Evolutionary conservation across 2,797 vertebrate genomes (phyloP).

Genomic region (Sebastolobus altivelis): DNA sequence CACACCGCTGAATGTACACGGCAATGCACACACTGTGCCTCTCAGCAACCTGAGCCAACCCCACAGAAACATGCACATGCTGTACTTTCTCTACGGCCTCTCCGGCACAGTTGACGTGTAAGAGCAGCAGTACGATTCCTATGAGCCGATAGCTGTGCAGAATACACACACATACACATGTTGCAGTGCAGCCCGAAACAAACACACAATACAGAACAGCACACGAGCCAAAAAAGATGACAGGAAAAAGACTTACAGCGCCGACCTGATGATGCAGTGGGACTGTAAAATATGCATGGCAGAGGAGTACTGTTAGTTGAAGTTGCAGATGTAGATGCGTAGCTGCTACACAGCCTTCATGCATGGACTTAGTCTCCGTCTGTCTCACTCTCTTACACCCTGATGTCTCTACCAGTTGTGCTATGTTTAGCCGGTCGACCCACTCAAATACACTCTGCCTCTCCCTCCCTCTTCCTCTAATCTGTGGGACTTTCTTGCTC

Average conservation of each 20-base stretch:
- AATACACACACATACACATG: neutral
- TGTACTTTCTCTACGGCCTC: slow-evolving; percentile 12
- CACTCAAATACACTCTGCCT: slow-evolving; percentile 42
- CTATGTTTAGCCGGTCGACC: slow-evolving; percentile 69
- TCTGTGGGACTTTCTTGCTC: slow-evolving; percentile 28
- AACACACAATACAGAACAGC: neutral
- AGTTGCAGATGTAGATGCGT: slow-evolving; percentile 38
- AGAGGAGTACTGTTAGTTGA: slow-evolving; percentile 30
- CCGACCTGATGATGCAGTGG: slow-evolving; percentile 77
- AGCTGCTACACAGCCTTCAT: slow-evolving; percentile 22
- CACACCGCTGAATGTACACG: slow-evolving; percentile 33
- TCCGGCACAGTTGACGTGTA: neutral
- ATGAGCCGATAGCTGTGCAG: neutral
- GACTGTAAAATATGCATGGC: slow-evolving; percentile 80
- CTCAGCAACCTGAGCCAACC: slow-evolving; percentile 46
- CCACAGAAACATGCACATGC: slow-evolving; percentile 22
- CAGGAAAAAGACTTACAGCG: slow-evolving; percentile 38
- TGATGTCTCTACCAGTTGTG: slow-evolving; percentile 43
- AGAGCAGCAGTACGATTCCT: slow-evolving; percentile 3
- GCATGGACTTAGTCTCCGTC: slow-evolving; percentile 29
- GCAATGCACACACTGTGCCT: slow-evolving; percentile 20
- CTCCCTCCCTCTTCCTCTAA: slow-evolving; percentile 44
- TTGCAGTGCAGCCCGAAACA: neutral
- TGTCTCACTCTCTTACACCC: slow-evolving; percentile 26
- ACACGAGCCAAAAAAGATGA: slow-evolving; percentile 6